Evolutionary conservation across 1,140 invertebrate species (phyloP).

Genomic region (Aphis gossypii): DNA sequence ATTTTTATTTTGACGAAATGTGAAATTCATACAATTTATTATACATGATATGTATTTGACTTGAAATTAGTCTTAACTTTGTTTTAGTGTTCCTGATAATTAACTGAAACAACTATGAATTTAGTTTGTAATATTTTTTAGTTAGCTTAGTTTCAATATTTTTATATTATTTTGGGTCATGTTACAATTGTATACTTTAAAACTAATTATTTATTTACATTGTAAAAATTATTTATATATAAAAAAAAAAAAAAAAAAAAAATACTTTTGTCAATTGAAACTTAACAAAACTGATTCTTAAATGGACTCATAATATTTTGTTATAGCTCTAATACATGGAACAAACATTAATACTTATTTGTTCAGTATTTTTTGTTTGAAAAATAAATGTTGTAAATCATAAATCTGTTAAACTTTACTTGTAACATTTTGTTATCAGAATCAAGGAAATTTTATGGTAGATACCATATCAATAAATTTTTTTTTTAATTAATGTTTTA

Average conservation of each 20-base stretch:
- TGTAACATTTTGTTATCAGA: conserved; percentile 25
- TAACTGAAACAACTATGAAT: conserved; percentile 2
- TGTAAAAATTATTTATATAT: conserved; percentile 15
- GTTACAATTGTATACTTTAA: background rate
- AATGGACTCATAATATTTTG: conserved; percentile 26
- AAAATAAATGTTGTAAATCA: background rate
- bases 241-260: background rate
- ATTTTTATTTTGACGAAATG: conserved; percentile 30
- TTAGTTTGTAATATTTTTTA: conserved; percentile 8
- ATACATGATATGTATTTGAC: conserved; percentile 19
- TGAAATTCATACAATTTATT: conserved; percentile 15
- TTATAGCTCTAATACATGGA: conserved; percentile 2
- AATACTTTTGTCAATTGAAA: conserved; percentile 39
- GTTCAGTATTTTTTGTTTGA: conserved; percentile 10
- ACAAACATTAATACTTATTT: background rate
- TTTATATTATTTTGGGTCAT: conserved; percentile 28
- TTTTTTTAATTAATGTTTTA: background rate
- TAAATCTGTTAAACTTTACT: background rate
- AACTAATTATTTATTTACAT: conserved; percentile 11
- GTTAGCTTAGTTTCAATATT: conserved; percentile 32
- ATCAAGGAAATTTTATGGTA: background rate
- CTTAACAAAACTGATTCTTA: conserved; percentile 17
- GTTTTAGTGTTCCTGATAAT: conserved; percentile 11
- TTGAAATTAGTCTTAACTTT: conserved; percentile 31
- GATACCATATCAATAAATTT: background rate